Percentiles rank a stretch among this genome's conserved stretches.
Conservation (phyloP, 2,113 vertebrate genomes). For the Oceanodroma tethys region DNA sequence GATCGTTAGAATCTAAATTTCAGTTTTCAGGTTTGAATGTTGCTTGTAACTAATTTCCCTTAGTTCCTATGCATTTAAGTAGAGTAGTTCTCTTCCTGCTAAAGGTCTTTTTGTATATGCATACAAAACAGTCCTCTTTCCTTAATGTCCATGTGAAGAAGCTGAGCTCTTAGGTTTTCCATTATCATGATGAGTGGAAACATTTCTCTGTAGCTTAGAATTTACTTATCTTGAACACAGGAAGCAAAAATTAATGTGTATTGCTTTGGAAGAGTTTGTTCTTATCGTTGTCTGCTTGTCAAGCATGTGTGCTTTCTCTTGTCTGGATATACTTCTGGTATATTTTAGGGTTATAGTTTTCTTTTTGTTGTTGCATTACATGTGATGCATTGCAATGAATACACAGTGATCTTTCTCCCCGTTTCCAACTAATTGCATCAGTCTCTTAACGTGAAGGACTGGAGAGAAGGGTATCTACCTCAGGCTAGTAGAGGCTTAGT, state of each 20-base stretch:
- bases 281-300: background rate
- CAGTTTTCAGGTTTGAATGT: background rate
- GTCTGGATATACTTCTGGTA: background rate
- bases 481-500: background rate
- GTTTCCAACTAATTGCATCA: background rate
- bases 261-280: background rate
- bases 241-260: background rate
- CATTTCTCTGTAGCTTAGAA: background rate
- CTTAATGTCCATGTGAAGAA: background rate
- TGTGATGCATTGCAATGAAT: background rate
- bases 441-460: background rate
- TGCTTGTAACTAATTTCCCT: background rate
- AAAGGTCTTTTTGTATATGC: background rate
- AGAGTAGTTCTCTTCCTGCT: background rate
- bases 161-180: background rate
- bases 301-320: background rate
- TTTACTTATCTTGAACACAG: background rate
- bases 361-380: background rate
- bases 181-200: background rate
- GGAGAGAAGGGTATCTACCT: background rate
- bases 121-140: background rate
- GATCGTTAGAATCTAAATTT: background rate
- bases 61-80: background rate
- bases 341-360: background rate
- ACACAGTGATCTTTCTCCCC: background rate